Evolutionary conservation across 2,113 vertebrate species (phyloP).

Genomic region (Crotophaga sulcirostris): DNA sequence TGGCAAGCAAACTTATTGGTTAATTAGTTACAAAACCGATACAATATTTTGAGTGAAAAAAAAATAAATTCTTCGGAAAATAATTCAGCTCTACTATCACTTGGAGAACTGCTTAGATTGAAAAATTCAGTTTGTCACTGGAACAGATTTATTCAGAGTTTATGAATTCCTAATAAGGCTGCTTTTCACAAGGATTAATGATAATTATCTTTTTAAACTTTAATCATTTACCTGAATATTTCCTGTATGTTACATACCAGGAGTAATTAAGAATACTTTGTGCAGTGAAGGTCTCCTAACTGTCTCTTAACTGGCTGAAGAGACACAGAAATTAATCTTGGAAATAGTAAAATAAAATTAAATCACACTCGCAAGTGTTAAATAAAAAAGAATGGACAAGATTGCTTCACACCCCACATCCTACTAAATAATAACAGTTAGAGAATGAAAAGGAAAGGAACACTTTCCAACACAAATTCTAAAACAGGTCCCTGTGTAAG

Average conservation of each 20-base stretch:
- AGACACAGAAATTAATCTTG: not conserved
- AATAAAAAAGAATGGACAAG: not conserved
- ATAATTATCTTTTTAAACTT: constrained; percentile 71
- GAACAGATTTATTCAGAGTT: constrained; percentile 71
- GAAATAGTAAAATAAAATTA: not conserved
- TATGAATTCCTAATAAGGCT: constrained; percentile 67
- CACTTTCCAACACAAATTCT: not conserved
- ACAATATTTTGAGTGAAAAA: not conserved
- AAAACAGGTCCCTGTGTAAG: not conserved
- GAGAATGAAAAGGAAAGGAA: not conserved
- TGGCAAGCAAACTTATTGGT: not conserved
- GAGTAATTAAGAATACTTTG: constrained; percentile 10
- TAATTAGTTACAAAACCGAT: not conserved
- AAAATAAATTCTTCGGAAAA: not conserved
- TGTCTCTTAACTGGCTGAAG: not conserved
- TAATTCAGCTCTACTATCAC: not conserved
- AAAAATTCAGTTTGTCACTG: constrained; percentile 69
- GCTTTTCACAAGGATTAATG: constrained; percentile 66
- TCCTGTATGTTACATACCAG: constrained; percentile 15
- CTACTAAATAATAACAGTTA: not conserved
- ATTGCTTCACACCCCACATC: not conserved
- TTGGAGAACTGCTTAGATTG: constrained; percentile 18
- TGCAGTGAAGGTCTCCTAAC: not conserved
- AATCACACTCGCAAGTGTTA: not conserved
- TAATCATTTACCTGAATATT: constrained; percentile 43